Evolutionary conservation across 1,140 invertebrate genomes (phyloP).

Genomic region (Metaphire vulgaris): DNA sequence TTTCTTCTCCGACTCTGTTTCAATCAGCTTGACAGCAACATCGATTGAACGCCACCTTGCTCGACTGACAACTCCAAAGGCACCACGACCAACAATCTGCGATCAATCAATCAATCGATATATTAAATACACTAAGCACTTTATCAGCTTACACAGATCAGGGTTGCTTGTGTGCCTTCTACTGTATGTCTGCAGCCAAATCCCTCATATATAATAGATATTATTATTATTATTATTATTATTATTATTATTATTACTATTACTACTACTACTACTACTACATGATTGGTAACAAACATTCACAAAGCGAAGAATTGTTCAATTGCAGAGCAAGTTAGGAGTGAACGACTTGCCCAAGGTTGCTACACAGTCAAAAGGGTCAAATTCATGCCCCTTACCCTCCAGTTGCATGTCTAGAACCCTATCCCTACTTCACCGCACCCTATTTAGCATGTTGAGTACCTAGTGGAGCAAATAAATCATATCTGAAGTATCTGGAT

Average conservation of each 20-base stretch:
- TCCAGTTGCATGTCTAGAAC: too few relatives aligned
- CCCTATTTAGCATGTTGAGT: too few relatives aligned
- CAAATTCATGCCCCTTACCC: too few relatives aligned
- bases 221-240: neutral
- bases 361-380: too few relatives aligned
- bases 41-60: slow-evolving; percentile 74
- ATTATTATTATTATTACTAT: neutral
- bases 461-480: too few relatives aligned
- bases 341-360: too few relatives aligned
- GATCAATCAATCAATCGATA: slow-evolving; percentile 21
- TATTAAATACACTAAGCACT: neutral
- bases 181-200: neutral
- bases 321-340: too few relatives aligned
- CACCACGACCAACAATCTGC: slow-evolving; percentile 75
- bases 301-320: too few relatives aligned
- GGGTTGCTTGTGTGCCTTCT: neutral
- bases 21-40: slow-evolving; percentile 88
- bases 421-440: too few relatives aligned
- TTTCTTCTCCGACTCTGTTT: slow-evolving; percentile 71
- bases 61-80: slow-evolving; percentile 82
- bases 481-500: too few relatives aligned
- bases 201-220: neutral
- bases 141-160: neutral
- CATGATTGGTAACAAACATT: too few relatives aligned
- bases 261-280: neutral